These are phyloP conservation scores for Capitulum mitella DNA, from an alignment of 2,888 invertebrate species.

Conservation along the genomic window DNA sequence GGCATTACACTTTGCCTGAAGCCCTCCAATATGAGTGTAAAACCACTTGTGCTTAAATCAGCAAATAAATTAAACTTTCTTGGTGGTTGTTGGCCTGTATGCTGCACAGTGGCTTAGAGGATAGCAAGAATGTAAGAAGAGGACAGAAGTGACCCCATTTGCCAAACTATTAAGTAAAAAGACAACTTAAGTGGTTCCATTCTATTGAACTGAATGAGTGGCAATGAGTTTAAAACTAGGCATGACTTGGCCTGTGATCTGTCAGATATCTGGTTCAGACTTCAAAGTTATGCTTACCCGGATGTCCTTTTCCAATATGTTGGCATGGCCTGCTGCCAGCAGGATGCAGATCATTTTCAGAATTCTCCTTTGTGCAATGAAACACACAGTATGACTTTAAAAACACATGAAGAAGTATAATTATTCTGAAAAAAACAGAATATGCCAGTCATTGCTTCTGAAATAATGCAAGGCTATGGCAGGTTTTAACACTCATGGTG, in stretches of 20 bases:
- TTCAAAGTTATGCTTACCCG: conserved; percentile 28
- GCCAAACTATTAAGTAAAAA: neutral
- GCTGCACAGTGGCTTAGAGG: neutral
- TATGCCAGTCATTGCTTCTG: too few species aligned
- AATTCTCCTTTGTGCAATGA: too few species aligned
- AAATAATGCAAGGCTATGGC: too few species aligned
- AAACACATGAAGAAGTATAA: too few species aligned
- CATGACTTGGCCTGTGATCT: neutral
- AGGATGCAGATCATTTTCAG: conserved; percentile 34
- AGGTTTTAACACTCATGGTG: too few species aligned
- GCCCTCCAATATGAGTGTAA: too few species aligned
- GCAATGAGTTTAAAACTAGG: neutral
- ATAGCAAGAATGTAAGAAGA: neutral
- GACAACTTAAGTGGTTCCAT: neutral
- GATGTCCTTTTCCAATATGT: conserved; percentile 35
- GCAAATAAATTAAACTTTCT: too few species aligned
- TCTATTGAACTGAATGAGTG: neutral
- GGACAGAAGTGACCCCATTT: neutral
- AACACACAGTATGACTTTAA: too few species aligned
- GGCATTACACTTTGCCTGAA: too few species aligned
- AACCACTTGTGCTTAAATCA: too few species aligned
- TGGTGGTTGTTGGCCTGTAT: too few species aligned
- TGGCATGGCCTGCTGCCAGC: conserved; percentile 37
- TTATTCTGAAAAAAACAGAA: too few species aligned
- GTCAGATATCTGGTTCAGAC: neutral